phyloP scores from a whole-genome alignment of 2,113 vertebrate genomes.

The Aspiorhynchus laticeps region DNA sequence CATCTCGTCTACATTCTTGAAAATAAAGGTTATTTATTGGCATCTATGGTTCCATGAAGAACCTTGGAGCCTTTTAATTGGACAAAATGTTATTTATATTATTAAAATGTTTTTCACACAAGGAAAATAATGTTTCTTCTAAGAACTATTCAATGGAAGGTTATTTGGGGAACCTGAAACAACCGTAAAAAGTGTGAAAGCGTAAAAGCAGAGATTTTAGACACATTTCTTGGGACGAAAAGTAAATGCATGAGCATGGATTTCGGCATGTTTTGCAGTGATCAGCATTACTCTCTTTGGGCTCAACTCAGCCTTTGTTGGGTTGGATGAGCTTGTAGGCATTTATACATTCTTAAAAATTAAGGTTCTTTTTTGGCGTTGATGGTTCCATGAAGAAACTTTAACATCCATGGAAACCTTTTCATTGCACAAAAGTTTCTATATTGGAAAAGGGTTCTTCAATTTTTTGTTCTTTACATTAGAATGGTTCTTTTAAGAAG shows the following conservation, averaged over 20 bases:
- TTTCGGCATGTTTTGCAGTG: not conserved
- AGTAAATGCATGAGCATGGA: not conserved
- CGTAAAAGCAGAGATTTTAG: not conserved
- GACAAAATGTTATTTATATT: not conserved
- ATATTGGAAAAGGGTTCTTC: not conserved
- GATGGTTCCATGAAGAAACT: not conserved
- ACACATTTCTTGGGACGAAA: not conserved
- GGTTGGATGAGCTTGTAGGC: conserved; percentile 42
- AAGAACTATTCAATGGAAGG: not conserved
- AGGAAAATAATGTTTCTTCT: not conserved
- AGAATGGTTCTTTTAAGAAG: not conserved
- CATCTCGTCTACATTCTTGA: conserved; percentile 18
- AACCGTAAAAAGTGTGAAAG: not conserved
- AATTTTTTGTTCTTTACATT: not conserved
- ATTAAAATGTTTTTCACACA: not conserved
- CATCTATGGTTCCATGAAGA: not conserved
- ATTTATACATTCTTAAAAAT: not conserved
- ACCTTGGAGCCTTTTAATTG: not conserved
- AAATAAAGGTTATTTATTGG: not conserved
- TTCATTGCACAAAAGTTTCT: not conserved
- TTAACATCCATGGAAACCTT: not conserved
- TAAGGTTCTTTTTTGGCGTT: not conserved
- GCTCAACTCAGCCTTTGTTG: conserved; percentile 66
- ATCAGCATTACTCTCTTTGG: conserved; percentile 40
- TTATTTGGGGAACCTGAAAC: not conserved